These are phyloP conservation scores for Propithecus perrieri DNA, from an alignment of 2,797 vertebrate genomes.

Conservation along the genomic window DNA sequence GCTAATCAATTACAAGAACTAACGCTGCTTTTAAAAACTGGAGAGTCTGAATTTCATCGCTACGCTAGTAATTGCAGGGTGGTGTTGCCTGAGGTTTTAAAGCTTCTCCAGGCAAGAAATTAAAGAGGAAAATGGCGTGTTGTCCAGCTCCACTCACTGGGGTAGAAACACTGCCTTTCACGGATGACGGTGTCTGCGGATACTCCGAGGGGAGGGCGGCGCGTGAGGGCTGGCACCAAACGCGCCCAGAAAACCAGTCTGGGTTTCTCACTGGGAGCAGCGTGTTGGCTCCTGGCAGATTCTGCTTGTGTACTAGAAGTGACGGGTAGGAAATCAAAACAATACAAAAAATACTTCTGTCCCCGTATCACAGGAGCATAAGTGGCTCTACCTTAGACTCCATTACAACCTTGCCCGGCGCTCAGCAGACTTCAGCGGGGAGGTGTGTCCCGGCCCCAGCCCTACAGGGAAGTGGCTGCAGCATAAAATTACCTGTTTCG, in stretches of 20 bases:
- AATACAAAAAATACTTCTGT: accelerated
- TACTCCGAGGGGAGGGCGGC: accelerated
- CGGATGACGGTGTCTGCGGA: accelerated
- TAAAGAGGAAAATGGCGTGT: accelerated
- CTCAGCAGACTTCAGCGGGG: accelerated
- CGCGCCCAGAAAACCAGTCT: accelerated
- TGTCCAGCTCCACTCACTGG: too few relatives aligned
- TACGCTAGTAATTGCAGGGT: accelerated
- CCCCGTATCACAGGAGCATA: accelerated
- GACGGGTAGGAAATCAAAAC: neutral
- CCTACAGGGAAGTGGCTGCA: accelerated
- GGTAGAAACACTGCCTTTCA: neutral
- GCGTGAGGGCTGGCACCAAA: accelerated
- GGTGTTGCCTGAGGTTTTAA: neutral
- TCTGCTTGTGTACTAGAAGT: accelerated
- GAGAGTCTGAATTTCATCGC: neutral
- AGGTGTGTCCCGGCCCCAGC: accelerated
- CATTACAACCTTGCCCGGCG: accelerated
- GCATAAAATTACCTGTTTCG: accelerated
- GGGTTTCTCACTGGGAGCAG: neutral
- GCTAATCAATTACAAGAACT: neutral
- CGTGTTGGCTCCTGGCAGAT: neutral
- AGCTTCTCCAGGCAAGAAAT: neutral
- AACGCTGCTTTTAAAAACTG: neutral
- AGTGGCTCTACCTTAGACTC: accelerated